phyloP scores from a whole-genome alignment of 2,888 invertebrate genomes.

The Agonopterix arenella region DNA sequence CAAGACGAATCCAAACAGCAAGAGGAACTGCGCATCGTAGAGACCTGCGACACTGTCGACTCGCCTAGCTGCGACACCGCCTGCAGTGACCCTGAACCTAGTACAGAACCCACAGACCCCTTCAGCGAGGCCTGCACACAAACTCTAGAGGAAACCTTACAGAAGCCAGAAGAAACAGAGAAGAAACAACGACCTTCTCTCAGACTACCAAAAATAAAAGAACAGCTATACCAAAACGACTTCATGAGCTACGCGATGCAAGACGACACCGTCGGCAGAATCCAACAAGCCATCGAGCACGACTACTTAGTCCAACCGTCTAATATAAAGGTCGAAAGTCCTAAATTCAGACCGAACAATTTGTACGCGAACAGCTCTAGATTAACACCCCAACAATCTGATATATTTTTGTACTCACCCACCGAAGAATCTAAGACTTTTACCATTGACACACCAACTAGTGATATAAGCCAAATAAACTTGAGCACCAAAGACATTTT shows the following conservation, averaged over 20 bases:
- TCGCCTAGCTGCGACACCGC: constrained; percentile 34
- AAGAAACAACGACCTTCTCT: constrained; percentile 67
- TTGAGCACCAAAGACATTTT: constrained; percentile 58
- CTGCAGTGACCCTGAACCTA: constrained; percentile 17
- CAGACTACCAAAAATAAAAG: constrained; percentile 57
- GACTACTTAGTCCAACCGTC: constrained; percentile 80
- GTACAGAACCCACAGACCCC: constrained; percentile 43
- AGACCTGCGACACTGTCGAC: constrained; percentile 60
- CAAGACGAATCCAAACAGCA: constrained; percentile 64
- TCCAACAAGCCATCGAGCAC: constrained; percentile 71
- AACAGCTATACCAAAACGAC: constrained; percentile 71
- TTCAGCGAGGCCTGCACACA: constrained; percentile 70
- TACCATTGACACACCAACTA: constrained; percentile 66
- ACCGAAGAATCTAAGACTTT: constrained; percentile 69
- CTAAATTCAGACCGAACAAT: constrained; percentile 68
- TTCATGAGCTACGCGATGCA: constrained; percentile 43
- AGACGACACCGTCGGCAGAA: constrained; percentile 48
- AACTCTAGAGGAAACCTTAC: constrained; percentile 51
- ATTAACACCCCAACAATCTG: constrained; percentile 57
- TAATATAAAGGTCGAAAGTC: constrained; percentile 76
- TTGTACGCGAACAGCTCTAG: constrained; percentile 66
- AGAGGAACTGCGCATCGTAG: constrained; percentile 57
- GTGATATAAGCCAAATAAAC: constrained; percentile 70
- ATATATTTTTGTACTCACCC: constrained; percentile 67
- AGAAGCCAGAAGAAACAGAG: constrained; percentile 29